These are phyloP conservation scores for Ailuropoda melanoleuca DNA, from an alignment of 2,113 vertebrate species.

Conservation along the genomic window DNA sequence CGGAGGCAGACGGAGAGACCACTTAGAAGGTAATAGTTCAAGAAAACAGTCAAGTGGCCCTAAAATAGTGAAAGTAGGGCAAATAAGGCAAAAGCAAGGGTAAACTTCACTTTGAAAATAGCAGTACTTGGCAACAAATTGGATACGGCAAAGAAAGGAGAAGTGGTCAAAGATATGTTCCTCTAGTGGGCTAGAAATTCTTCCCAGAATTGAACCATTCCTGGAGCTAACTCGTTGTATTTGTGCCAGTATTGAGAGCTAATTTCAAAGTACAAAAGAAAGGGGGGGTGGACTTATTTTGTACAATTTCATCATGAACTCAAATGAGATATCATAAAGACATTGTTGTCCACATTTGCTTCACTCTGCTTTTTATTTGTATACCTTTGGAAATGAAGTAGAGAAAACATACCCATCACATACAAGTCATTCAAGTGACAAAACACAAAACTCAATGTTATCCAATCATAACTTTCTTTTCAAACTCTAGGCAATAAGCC, in stretches of 20 bases:
- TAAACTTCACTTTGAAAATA: background rate
- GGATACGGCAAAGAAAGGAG: background rate
- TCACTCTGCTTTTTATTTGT: background rate
- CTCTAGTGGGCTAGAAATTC: background rate
- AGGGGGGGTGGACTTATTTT: background rate
- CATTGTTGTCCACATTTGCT: background rate
- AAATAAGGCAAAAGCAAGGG: background rate
- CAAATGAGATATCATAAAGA: background rate
- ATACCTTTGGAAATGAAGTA: background rate
- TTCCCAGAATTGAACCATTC: background rate
- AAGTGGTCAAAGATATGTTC: background rate
- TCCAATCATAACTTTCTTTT: constrained; percentile 32
- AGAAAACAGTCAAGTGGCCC: background rate
- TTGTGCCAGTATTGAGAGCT: background rate
- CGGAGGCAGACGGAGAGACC: background rate
- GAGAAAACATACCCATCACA: background rate
- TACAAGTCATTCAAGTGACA: background rate
- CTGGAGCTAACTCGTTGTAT: background rate
- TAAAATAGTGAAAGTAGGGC: background rate
- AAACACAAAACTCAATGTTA: constrained; percentile 41
- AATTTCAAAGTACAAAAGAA: constrained; percentile 26
- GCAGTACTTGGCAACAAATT: background rate
- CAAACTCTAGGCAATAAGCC: constrained; percentile 7
- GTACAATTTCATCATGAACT: background rate
- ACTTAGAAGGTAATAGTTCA: background rate